A percentile compares a stretch with the other conserved stretches of the same genome.
Conservation (phyloP, 2,888 invertebrate species). For the Sinohyriopsis cumingii region DNA sequence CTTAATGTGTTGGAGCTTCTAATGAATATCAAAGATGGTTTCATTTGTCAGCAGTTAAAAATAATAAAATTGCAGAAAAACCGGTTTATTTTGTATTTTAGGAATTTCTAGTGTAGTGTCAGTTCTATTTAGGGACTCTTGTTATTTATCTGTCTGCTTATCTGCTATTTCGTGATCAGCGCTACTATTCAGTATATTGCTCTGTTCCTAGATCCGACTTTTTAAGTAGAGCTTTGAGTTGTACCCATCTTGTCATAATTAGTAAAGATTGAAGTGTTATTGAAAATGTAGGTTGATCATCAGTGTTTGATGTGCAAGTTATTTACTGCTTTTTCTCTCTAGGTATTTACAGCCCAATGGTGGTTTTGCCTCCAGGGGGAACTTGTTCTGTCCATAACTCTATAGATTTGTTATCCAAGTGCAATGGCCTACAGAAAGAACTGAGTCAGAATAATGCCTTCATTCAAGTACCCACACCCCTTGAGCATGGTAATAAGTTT, state of each 20-base stretch:
- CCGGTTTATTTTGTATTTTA: too few species aligned
- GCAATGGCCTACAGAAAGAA: slow-evolving; percentile 60
- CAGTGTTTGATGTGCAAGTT: too few species aligned
- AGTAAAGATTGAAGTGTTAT: neutral
- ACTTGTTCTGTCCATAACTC: slow-evolving; percentile 44
- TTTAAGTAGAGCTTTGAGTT: neutral
- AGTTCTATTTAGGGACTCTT: too few species aligned
- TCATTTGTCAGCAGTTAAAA: too few species aligned
- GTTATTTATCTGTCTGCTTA: too few species aligned
- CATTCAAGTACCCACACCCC: slow-evolving; percentile 39
- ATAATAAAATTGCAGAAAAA: too few species aligned
- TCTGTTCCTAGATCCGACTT: too few species aligned
- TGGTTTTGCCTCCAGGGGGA: slow-evolving; percentile 50
- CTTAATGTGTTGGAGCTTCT: too few species aligned
- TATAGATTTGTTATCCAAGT: slow-evolving; percentile 47
- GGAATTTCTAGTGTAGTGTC: too few species aligned
- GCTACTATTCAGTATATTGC: too few species aligned
- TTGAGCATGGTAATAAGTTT: slow-evolving; percentile 21
- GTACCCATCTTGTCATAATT: neutral
- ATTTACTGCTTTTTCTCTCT: neutral
- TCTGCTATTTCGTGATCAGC: too few species aligned
- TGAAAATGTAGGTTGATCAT: neutral
- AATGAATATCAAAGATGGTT: too few species aligned
- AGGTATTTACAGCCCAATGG: slow-evolving; percentile 62
- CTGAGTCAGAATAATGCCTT: slow-evolving; percentile 51